These are phyloP conservation scores for Eupithecia subumbrata DNA, from an alignment of 2,888 invertebrate species.

Conservation along the genomic window DNA sequence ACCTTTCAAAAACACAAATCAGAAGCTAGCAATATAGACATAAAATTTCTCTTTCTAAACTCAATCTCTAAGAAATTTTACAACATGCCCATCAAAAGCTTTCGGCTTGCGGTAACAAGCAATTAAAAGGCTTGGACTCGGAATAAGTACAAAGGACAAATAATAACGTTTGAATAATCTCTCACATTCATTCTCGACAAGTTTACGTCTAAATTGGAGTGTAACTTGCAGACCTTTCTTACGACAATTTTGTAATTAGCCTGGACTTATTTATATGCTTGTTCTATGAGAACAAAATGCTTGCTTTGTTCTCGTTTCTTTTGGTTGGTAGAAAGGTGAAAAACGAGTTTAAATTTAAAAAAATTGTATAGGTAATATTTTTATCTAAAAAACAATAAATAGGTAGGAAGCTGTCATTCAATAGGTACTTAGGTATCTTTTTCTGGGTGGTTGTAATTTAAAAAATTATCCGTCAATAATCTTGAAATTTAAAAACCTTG, in stretches of 20 bases:
- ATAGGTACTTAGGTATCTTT: not conserved
- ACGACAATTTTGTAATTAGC: constrained; percentile 72
- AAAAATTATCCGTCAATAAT: not conserved
- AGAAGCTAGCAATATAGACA: not conserved
- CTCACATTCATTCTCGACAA: constrained; percentile 51
- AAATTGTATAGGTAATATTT: too few species aligned
- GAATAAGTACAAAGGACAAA: constrained; percentile 29
- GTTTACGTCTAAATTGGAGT: constrained; percentile 72
- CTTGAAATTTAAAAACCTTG: not conserved
- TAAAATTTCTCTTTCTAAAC: not conserved
- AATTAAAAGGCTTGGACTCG: constrained; percentile 37
- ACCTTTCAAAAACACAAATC: not conserved
- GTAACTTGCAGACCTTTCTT: constrained; percentile 66
- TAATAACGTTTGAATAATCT: constrained; percentile 32
- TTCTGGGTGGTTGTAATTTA: not conserved
- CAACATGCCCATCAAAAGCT: constrained; percentile 17
- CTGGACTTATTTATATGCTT: constrained; percentile 56
- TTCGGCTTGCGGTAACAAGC: constrained; percentile 30
- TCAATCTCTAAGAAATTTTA: not conserved
- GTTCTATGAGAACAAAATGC: constrained; percentile 28
- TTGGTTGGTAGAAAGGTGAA: constrained; percentile 1
- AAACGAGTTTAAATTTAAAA: not conserved
- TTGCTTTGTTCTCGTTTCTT: constrained; percentile 24
- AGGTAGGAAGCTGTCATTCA: not conserved
- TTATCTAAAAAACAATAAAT: not conserved